Evolutionary conservation across 2,888 invertebrate species (phyloP).

Genomic region (Keiferia lycopersicella): DNA sequence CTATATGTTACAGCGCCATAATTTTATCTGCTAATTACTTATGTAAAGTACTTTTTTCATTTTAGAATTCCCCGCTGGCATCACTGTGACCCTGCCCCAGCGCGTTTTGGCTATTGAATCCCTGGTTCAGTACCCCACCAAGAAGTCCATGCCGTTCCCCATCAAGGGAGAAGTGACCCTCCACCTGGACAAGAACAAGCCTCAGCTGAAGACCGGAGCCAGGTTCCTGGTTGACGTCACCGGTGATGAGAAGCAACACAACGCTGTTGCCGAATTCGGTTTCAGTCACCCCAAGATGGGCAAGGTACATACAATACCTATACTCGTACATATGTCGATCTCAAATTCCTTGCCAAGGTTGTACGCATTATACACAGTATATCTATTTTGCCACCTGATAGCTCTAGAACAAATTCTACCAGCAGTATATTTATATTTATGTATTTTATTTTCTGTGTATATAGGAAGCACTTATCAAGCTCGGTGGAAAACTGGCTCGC

Average conservation of each 20-base stretch:
- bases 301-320: constrained; percentile 63
- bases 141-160: constrained; percentile 77
- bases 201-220: constrained; percentile 84
- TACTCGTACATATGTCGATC: too few relatives aligned
- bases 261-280: constrained; percentile 79
- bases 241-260: constrained; percentile 70
- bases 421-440: too few relatives aligned
- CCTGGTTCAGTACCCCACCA: constrained; percentile 67
- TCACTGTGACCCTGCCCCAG: constrained; percentile 84
- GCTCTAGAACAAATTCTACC: too few relatives aligned
- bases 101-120: constrained; percentile 85
- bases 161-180: constrained; percentile 83
- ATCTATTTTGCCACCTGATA: too few relatives aligned
- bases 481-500: constrained; percentile 50
- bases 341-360: background rate
- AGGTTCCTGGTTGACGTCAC: constrained; percentile 78
- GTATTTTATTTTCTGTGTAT: constrained; percentile 15
- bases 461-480: constrained; percentile 63
- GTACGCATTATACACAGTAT: too few relatives aligned
- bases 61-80: constrained; percentile 67
- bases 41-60: constrained; percentile 6
- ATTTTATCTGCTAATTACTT: too few relatives aligned
- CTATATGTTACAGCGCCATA: too few relatives aligned
- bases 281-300: constrained; percentile 85
- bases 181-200: constrained; percentile 87